Evolutionary conservation across 2,797 vertebrate species (phyloP).

Genomic region (Nyctibius grandis): DNA sequence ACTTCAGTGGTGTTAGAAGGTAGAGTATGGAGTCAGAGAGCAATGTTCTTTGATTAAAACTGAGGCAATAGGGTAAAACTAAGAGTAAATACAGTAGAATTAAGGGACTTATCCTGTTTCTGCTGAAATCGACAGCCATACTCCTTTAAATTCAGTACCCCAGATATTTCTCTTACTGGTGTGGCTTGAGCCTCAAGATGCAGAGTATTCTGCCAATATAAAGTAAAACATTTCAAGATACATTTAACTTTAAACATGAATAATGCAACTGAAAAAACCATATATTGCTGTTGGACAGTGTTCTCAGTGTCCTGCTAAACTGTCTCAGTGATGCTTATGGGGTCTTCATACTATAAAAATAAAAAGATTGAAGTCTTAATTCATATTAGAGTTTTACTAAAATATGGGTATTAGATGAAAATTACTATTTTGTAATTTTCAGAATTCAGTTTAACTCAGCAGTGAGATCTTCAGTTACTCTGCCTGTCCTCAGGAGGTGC

Average conservation of each 20-base stretch:
- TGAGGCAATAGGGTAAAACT: neutral
- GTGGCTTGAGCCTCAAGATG: neutral
- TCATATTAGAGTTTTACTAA: neutral
- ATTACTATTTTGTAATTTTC: neutral
- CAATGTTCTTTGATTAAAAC: neutral
- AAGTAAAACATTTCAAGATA: neutral
- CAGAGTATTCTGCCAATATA: neutral
- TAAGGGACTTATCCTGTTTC: neutral
- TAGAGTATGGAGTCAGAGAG: neutral
- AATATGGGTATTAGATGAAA: neutral
- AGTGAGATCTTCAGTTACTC: neutral
- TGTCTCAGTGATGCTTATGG: neutral
- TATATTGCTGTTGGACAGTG: neutral
- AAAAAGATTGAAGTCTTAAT: neutral
- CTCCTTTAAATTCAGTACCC: neutral
- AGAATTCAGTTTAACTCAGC: neutral
- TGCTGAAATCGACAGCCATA: neutral
- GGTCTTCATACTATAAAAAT: neutral
- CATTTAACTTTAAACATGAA: neutral
- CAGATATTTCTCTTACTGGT: neutral
- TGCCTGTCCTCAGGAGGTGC: neutral
- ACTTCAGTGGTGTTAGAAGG: neutral
- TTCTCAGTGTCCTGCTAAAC: neutral
- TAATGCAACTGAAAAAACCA: neutral
- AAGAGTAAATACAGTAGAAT: neutral